These are phyloP conservation scores for Athrips mouffetella DNA, from an alignment of 2,888 invertebrate species.

Conservation along the genomic window DNA sequence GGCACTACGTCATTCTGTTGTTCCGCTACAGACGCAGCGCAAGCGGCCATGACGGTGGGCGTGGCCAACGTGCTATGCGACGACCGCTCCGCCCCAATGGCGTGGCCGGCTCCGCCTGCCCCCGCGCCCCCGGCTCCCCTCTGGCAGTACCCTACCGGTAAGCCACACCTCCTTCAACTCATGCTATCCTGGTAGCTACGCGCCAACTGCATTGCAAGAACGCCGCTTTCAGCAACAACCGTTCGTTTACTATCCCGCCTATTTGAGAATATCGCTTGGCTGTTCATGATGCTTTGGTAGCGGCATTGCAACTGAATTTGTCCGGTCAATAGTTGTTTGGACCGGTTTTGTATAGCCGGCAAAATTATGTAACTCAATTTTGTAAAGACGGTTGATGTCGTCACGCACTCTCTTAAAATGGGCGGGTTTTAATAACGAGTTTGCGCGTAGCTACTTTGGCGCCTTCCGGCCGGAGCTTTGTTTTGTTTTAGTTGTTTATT, in stretches of 20 bases:
- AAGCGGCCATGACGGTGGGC: slow-evolving; percentile 83
- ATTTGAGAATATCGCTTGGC: slow-evolving; percentile 46
- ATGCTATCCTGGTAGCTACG: slow-evolving; percentile 75
- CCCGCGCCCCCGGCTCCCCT: slow-evolving; percentile 82
- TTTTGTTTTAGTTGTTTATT: slow-evolving; percentile 21
- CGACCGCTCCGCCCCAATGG: slow-evolving; percentile 79
- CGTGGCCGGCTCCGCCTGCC: slow-evolving; percentile 75
- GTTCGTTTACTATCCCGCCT: slow-evolving; percentile 32
- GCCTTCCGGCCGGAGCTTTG: slow-evolving; percentile 21
- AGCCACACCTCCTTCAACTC: slow-evolving; percentile 65
- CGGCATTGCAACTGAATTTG: slow-evolving; percentile 64
- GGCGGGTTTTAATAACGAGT: slow-evolving; percentile 28
- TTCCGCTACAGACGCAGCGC: slow-evolving; percentile 76
- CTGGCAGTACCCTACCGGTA: slow-evolving; percentile 89
- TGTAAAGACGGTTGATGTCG: background rate
- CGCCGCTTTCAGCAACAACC: slow-evolving; percentile 48
- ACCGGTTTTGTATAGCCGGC: slow-evolving; percentile 35
- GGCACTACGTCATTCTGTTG: slow-evolving; percentile 58
- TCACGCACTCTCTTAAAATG: slow-evolving; percentile 15
- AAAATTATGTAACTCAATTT: slow-evolving; percentile 20
- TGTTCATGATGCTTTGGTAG: slow-evolving; percentile 66
- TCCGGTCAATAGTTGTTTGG: slow-evolving; percentile 45
- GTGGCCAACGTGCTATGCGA: slow-evolving; percentile 82
- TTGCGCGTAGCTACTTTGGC: slow-evolving; percentile 35
- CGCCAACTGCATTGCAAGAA: slow-evolving; percentile 76